Evolutionary conservation across 2,888 invertebrate genomes (phyloP), one percentile per base, ranked within the genome.

Genomic region (Archips xylosteana): DNA sequence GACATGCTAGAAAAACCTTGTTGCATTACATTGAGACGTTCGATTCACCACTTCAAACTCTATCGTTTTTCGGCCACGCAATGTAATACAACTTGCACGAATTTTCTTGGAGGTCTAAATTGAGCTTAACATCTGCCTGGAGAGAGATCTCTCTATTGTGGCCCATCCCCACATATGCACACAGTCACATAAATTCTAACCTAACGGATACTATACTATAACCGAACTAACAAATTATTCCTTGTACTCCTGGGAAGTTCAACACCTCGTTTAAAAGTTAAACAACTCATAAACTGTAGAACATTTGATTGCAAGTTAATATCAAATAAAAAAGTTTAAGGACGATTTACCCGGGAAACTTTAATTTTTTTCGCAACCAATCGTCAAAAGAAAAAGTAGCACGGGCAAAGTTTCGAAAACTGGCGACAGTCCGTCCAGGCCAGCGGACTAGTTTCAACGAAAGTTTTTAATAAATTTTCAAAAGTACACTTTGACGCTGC

Each of bases 391-490:
- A 73, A 76, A 76, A 78, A 75, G 73, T 74, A 74, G 71, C 70
- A 72, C 63, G 73, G 72, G 70, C 59, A 76, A 78, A 78, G 76
- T 74, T 70, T 76, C 68, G 47, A 10, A 71, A 78, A 76, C 76
- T 78, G 61, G 74, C 78, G 74, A 76, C 77, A 77, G 75, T 76
- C 69, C 76, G 75, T 77, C 76, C 71, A 60, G 49, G 71, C 66
- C 60, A 69, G 64, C 57, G 62, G 54, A 74, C 76, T 79, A 79
- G 78, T 78, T 77, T 59, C 45, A 67, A 71, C 67, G 68, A 77
- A 81, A 79, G 75, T 79, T 82, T 80, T 80, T 80, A 82, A 82
- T 79, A 81, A 82, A 79, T 80, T 77, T 77, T 73, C 71, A 60
- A 76, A 75, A 62, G 61, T 60, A 71, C 61, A 74, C 71, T 71